These are phyloP conservation scores for Maniola hyperantus DNA, from an alignment of 2,888 invertebrate genomes.

Conservation along the genomic window DNA sequence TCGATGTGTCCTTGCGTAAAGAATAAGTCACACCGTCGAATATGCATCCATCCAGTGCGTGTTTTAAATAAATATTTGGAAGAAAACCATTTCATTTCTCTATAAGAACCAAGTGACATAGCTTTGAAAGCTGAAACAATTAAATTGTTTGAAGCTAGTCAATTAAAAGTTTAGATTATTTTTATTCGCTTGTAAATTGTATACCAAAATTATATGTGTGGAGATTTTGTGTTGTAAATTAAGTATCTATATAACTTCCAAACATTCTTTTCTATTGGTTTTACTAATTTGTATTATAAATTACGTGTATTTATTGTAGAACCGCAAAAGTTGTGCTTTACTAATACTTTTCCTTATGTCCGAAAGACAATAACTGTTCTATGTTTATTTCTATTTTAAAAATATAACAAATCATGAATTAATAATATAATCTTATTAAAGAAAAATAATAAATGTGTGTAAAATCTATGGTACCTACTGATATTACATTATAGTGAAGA, in stretches of 20 bases:
- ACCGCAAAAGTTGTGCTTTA: not conserved
- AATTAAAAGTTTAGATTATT: constrained; percentile 2
- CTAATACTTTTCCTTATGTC: constrained; percentile 3
- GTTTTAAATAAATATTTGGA: constrained; percentile 1
- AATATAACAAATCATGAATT: not conserved
- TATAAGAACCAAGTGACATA: constrained; percentile 2
- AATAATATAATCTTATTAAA: not conserved
- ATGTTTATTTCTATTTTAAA: not conserved
- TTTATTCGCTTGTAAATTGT: constrained; percentile 3
- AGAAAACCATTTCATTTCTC: not conserved
- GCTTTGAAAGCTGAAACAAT: not conserved
- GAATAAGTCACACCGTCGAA: not conserved
- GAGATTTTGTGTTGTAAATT: not conserved
- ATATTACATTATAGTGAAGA: constrained; percentile 10
- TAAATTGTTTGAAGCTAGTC: constrained; percentile 13
- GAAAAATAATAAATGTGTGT: constrained; percentile 3
- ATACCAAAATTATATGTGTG: constrained; percentile 2
- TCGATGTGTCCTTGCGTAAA: not conserved
- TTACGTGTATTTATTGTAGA: not conserved
- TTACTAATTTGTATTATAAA: not conserved
- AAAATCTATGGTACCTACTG: not conserved
- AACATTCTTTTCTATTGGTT: constrained; percentile 5
- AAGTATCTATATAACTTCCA: not conserved
- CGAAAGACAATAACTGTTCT: not conserved
- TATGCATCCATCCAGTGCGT: constrained; percentile 11